A percentile compares a stretch with the other conserved stretches of the same genome.
These are phyloP conservation scores for Sebastes vulpes DNA, from an alignment of 2,797 vertebrate genomes.

Conservation along the genomic window DNA sequence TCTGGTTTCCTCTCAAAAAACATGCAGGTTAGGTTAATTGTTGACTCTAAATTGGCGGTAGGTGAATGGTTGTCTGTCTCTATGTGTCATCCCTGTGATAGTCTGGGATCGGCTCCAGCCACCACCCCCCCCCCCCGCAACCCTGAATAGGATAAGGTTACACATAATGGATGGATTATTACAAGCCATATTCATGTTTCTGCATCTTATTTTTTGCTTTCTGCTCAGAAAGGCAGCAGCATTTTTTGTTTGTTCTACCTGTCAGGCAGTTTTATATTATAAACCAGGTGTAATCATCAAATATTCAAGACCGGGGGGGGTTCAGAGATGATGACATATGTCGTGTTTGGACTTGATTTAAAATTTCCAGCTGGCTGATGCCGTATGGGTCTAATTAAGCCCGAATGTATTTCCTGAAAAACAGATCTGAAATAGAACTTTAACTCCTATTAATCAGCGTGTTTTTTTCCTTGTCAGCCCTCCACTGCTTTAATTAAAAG, in stretches of 20 bases:
- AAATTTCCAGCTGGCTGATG: conserved; percentile 85
- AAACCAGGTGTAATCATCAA: conserved; percentile 76
- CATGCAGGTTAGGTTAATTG: no score
- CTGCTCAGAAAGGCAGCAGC: not conserved
- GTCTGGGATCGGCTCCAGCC: no score
- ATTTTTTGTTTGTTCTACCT: conserved; percentile 5
- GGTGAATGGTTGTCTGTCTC: no score
- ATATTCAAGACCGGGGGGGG: conserved; percentile 55
- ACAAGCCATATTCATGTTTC: not conserved
- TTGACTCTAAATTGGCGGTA: no score
- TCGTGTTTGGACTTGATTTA: conserved; percentile 80
- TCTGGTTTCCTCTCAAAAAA: no score
- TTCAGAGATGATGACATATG: conserved; percentile 81
- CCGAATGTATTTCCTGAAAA: conserved; percentile 84
- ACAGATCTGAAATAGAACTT: conserved; percentile 85
- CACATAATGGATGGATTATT: not conserved
- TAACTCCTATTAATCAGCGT: conserved; percentile 86
- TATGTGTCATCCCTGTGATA: no score
- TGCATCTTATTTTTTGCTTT: not conserved
- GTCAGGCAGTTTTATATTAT: conserved; percentile 35
- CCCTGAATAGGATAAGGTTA: no score
- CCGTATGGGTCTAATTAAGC: conserved; percentile 87
- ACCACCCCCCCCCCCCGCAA: no score
- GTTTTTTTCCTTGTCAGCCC: conserved; percentile 77
- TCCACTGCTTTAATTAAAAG: conserved; percentile 88